Conservation (phyloP, 2,888 invertebrate species). For the Tillus elongatus region DNA sequence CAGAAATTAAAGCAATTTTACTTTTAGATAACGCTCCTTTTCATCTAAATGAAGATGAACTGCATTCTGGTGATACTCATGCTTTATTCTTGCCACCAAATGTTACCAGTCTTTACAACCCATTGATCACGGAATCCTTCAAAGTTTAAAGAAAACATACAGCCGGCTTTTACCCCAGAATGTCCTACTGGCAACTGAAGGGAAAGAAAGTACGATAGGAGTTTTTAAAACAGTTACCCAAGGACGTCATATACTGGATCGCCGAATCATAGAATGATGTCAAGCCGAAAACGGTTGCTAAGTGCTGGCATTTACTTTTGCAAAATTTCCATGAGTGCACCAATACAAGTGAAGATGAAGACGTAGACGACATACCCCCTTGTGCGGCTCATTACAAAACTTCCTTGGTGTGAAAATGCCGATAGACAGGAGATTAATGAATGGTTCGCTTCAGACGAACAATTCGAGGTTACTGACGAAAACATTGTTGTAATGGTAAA, state of each 20-base stretch:
- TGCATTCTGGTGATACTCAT: neutral
- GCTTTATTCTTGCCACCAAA: neutral
- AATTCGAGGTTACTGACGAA: neutral
- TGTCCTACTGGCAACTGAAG: neutral
- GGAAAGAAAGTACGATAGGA: neutral
- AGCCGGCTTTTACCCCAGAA: neutral
- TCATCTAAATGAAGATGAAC: conserved; percentile 3
- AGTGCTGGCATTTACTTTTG: too few species aligned
- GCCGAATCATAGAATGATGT: neutral
- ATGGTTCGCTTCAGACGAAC: neutral
- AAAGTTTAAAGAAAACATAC: neutral
- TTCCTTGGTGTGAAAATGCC: neutral
- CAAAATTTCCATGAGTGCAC: too few species aligned
- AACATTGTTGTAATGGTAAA: neutral
- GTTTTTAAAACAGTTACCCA: neutral
- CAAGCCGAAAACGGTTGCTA: neutral
- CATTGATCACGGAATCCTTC: neutral
- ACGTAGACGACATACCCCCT: neutral
- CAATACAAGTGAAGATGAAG: neutral
- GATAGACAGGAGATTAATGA: neutral
- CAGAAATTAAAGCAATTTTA: too few species aligned
- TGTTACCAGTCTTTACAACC: neutral
- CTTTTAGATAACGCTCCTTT: neutral
- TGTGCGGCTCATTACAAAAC: neutral
- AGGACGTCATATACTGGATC: neutral